These are phyloP conservation scores for Theodoxus fluviatilis DNA, from an alignment of 2,888 invertebrate genomes.

Conservation along the genomic window DNA sequence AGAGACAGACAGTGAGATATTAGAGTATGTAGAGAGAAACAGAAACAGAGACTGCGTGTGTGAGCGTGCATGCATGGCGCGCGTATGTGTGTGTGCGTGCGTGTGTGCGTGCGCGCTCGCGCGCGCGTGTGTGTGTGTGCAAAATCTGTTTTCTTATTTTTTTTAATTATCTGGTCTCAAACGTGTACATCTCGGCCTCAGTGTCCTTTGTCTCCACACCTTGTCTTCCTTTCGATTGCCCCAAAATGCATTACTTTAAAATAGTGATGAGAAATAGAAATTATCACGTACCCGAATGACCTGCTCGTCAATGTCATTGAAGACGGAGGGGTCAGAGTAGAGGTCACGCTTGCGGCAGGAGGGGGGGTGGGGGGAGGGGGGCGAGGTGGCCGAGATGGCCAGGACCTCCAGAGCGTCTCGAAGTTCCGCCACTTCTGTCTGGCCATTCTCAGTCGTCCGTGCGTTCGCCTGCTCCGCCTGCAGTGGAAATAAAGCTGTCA, in stretches of 20 bases:
- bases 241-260: no score
- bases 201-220: constrained; percentile 20
- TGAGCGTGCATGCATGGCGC: no score
- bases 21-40: no score
- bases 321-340: constrained; percentile 56
- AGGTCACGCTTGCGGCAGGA: constrained; percentile 58
- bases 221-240: no score
- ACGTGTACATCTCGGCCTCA: background rate
- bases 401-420: constrained; percentile 54
- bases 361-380: constrained; percentile 55
- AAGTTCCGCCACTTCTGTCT: constrained; percentile 43
- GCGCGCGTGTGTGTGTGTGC: no score
- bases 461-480: constrained; percentile 55
- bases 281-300: constrained; percentile 56
- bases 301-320: constrained; percentile 61
- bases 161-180: no score
- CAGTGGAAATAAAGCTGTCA: no score
- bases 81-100: no score
- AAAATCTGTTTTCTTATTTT: no score
- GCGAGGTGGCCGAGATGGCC: constrained; percentile 45
- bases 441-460: constrained; percentile 21
- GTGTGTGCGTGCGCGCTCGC: no score
- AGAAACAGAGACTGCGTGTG: no score
- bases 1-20: no score
- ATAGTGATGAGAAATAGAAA: background rate